phyloP scores from a whole-genome alignment of 2,888 invertebrate species.

The Orchestes rusci region DNA sequence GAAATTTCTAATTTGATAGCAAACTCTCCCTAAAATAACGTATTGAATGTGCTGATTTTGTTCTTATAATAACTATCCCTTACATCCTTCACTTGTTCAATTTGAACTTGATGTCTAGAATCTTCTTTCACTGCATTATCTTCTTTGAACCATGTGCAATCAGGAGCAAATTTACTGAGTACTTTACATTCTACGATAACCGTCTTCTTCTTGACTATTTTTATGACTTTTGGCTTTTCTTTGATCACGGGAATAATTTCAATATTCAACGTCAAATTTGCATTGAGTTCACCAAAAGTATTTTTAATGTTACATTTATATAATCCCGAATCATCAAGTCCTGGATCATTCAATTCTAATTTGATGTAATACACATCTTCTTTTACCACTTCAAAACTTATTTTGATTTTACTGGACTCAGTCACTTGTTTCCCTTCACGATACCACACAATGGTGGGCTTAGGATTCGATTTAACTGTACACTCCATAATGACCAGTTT shows the following conservation, averaged over 20 bases:
- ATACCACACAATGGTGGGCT: conserved; percentile 77
- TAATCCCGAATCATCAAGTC: conserved; percentile 91
- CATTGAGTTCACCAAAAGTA: conserved; percentile 91
- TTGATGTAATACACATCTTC: conserved; percentile 82
- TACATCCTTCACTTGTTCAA: conserved; percentile 74
- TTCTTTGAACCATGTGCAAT: conserved; percentile 92
- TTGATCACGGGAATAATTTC: conserved; percentile 94
- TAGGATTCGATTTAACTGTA: conserved; percentile 67
- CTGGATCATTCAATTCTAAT: conserved; percentile 82
- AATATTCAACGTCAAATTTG: conserved; percentile 94
- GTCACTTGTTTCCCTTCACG: conserved; percentile 71
- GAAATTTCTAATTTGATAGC: conserved; percentile 85
- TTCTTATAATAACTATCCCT: conserved; percentile 20
- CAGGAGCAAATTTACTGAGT: conserved; percentile 87
- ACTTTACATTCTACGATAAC: conserved; percentile 92
- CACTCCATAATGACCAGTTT: conserved; percentile 85
- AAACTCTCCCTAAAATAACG: conserved; percentile 67
- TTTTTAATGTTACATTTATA: conserved; percentile 98
- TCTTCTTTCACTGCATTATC: conserved; percentile 68
- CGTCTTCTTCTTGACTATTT: conserved; percentile 85
- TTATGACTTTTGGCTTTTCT: conserved; percentile 86
- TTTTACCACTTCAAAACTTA: conserved; percentile 62
- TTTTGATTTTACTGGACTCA: conserved; percentile 75
- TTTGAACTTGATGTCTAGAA: conserved; percentile 65
- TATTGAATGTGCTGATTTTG: neutral